Evolutionary conservation across 2,113 vertebrate genomes (phyloP), one percentile per base, ranked within the genome.

Genomic region (Myanophis thanlyinensis): DNA sequence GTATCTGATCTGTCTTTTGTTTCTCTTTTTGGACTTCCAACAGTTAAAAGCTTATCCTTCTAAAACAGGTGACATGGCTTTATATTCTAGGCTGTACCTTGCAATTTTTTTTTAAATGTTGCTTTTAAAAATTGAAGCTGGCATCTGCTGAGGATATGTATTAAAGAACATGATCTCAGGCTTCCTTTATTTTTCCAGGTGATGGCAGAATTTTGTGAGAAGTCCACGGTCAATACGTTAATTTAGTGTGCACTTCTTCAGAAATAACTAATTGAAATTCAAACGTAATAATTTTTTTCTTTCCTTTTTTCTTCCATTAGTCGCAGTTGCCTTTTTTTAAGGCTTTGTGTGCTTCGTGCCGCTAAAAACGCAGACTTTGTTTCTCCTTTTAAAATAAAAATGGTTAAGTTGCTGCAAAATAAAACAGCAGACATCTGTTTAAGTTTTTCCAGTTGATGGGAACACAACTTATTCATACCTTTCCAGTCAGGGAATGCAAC

Each of bases 221-320:
- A 93, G 91, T 95, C 95, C 91, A 92, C 93, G 97, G 95, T 94
- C 94, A 96, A 96, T 97, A 30, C 93, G 88, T 93, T 96, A 91
- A 97, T 94, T 96, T 95, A 93, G 95, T 96, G 95, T 94, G 88
- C 93, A 89, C 35, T 80, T 80, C 67, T 80, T 40, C 5, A 5
- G 35, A 80, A 35, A 22, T 94, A 96, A 95, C 97, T 97, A 93
- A 97, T 97, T 97, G 97, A 98, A 96, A 98, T 98, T 98, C 98
- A 97, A 95, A 97, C 97, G 96, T 96, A 96, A 97, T 18, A 52
- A 97, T 95, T 95, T 95, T 95, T 96, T 96, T 96, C 22, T 1
- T 22, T 2, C 9, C 6, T 48, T 52, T 90, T 53, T 95, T 96
- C 96, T 96, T 91, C 96, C 94, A 54, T 97, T 97, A 96, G 95